Base-by-base conservation (phyloP, 2,797 vertebrate species). In the Hydrolagus colliei region DNA sequence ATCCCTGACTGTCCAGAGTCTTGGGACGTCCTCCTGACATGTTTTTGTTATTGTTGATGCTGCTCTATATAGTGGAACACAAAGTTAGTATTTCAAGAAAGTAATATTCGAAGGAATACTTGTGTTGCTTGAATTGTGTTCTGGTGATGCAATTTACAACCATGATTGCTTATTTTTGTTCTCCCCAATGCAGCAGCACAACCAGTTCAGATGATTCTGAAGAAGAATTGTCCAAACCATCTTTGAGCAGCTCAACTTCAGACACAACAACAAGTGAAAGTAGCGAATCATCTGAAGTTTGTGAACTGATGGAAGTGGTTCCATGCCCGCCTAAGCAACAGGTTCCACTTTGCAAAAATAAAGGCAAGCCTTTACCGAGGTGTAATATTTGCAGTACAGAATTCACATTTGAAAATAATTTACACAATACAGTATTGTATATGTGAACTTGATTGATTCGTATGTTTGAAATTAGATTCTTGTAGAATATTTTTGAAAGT, bases 271-370 rank as follows among this genome's bases (percentile, higher is more conserved):
- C 79, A 84, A 68, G 27, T 71, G 79, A 84, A 71, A 84, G 79
- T 65, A 84, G 79, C 20, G 8, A 71, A 52, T 41, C 68, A 18
- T 71, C 79, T 84, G 79, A 84, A 18, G 71, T 65, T 18, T 84
- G 79, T 84, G 79, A 84, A n/a, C 9, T 84, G 32, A 65, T 68
- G 52, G 79, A 84, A 84, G 1, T 84, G 16, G 67, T 63, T 41
- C 35, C 16, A 63, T 18, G 20, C 18, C 14, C 10, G 22, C 27
- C 35, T 20, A 32, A 71, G 79, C 67, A 84, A 71, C 2, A 22
- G 32, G 4, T 35, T 41, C 9, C 35, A n/a, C 35, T 9, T 18
- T 10, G 7, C 9, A 35, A 11, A 10, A 63, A 12, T 80, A 63
- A 27, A 80, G 13, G 61, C 13, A 65, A 80, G 13, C 4, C 22